Evolutionary conservation across 2,113 vertebrate species (phyloP).

Genomic region (Channa argus): DNA sequence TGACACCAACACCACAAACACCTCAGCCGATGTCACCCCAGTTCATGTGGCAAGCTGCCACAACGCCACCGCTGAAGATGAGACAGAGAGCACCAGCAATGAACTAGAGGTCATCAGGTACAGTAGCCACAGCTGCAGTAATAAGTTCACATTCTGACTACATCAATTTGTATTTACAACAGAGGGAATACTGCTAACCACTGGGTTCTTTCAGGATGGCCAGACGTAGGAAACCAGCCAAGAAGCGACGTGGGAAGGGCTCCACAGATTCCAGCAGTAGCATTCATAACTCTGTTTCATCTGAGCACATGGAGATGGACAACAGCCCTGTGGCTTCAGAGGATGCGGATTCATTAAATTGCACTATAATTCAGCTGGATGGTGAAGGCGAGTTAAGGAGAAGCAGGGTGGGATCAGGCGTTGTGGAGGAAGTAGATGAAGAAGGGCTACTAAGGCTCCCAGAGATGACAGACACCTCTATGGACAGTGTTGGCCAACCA

Average conservation of each 20-base stretch:
- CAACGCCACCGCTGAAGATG: slow-evolving; percentile 69
- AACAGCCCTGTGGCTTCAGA: slow-evolving; percentile 25
- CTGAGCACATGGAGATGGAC: slow-evolving; percentile 73
- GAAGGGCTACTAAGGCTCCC: slow-evolving; percentile 84
- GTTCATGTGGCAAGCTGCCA: slow-evolving; percentile 83
- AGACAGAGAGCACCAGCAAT: slow-evolving; percentile 71
- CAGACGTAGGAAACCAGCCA: slow-evolving; percentile 88
- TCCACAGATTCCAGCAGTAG: slow-evolving; percentile 83
- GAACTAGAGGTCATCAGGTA: slow-evolving; percentile 98
- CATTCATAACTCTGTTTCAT: slow-evolving; percentile 70
- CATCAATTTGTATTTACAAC: not conserved
- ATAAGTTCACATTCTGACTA: not conserved
- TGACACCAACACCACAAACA: slow-evolving; percentile 81
- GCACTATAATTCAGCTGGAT: slow-evolving; percentile 51
- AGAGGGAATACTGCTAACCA: not conserved
- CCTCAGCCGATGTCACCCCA: slow-evolving; percentile 89
- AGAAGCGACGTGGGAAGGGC: slow-evolving; percentile 83
- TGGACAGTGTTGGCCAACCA: slow-evolving; percentile 90
- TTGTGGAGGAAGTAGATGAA: slow-evolving; percentile 41
- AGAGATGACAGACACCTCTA: slow-evolving; percentile 93
- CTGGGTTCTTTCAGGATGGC: slow-evolving; percentile 84
- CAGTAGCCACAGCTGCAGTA: too few relatives aligned
- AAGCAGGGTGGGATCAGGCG: slow-evolving; percentile 59
- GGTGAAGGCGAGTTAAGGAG: slow-evolving; percentile 45
- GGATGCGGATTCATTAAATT: slow-evolving; percentile 52